Percentiles rank a stretch among this genome's conserved stretches.
These are phyloP conservation scores for Leptopilina myrica DNA, from an alignment of 2,888 invertebrate species.

Conservation along the genomic window DNA sequence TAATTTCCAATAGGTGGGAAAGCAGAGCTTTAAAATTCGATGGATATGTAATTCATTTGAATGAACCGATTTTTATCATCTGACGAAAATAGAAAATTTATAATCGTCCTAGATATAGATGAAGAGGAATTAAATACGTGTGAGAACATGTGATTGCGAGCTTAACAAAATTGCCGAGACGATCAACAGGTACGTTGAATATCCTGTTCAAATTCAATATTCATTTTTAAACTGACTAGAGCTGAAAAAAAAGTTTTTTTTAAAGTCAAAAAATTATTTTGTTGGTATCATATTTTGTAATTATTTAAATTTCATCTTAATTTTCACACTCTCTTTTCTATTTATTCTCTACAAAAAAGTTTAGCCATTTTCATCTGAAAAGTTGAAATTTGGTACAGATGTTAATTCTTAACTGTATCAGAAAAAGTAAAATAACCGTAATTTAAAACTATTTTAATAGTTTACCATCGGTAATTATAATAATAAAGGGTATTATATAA, in stretches of 20 bases:
- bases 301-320: too few species aligned
- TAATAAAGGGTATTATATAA: too few species aligned
- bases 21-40: neutral
- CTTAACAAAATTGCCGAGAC: neutral
- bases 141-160: slow-evolving; percentile 13
- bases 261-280: too few species aligned
- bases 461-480: too few species aligned
- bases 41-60: neutral
- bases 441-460: too few species aligned
- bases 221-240: neutral
- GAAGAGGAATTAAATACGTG: slow-evolving; percentile 11
- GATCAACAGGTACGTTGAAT: slow-evolving; percentile 13
- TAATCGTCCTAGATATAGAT: neutral
- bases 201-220: neutral
- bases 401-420: too few species aligned
- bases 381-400: too few species aligned
- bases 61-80: neutral
- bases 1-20: neutral
- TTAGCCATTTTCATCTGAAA: too few species aligned
- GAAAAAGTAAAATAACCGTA: too few species aligned
- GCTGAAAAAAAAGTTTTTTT: neutral
- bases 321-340: too few species aligned
- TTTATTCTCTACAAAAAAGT: too few species aligned
- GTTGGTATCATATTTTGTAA: too few species aligned
- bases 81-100: neutral